A percentile compares a stretch with the other conserved stretches of the same genome.
phyloP scores from a whole-genome alignment of 2,113 vertebrate genomes.

The Sinocyclocheilus rhinocerous region DNA sequence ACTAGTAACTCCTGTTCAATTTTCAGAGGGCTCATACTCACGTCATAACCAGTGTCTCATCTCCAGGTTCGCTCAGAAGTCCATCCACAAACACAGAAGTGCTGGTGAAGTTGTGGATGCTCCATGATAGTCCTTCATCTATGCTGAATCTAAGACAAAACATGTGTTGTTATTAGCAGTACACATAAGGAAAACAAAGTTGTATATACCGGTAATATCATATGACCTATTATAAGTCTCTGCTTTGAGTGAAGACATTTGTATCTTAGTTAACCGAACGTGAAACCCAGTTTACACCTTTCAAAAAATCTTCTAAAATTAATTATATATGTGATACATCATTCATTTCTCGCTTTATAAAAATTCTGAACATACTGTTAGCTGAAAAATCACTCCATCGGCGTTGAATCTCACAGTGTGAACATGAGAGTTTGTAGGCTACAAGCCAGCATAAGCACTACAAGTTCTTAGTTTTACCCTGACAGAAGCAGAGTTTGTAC shows the following conservation, averaged over 20 bases:
- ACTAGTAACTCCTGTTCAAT: background rate
- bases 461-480: constrained; percentile 3
- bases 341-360: background rate
- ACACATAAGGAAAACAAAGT: background rate
- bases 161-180: background rate
- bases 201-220: background rate
- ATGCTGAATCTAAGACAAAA: constrained; percentile 84
- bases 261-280: background rate
- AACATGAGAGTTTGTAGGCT: background rate
- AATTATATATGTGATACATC: background rate
- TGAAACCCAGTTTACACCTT: background rate
- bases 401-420: background rate
- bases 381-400: background rate
- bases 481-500: constrained; percentile 13
- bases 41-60: constrained; percentile 98
- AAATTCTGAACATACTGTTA: background rate
- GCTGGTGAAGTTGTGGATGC: constrained; percentile 94
- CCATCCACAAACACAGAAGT: constrained; percentile 97
- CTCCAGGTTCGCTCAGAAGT: constrained; percentile 94
- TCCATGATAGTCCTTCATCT: constrained; percentile 92
- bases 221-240: background rate
- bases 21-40: constrained; percentile 71
- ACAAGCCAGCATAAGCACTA: constrained; percentile 14
- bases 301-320: too few relatives aligned
- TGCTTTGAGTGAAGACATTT: background rate